phyloP scores from a whole-genome alignment of 1,140 invertebrate genomes.

The Brachionus rotundiformis region DNA sequence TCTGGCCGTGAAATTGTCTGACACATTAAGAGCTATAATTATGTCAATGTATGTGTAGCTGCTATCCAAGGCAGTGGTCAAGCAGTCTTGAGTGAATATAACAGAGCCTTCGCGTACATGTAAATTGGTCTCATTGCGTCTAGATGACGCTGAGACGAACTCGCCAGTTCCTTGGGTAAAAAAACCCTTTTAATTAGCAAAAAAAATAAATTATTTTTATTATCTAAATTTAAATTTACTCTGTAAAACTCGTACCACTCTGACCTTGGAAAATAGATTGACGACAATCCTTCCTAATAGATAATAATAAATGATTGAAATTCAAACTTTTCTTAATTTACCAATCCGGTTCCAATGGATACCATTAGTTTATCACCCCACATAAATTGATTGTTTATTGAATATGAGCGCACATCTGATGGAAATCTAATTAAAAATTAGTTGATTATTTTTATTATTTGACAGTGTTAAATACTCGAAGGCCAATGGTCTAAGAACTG shows the following conservation, averaged over 20 bases:
- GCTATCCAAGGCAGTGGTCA: constrained; percentile 11
- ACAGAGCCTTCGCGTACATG: constrained; percentile 36
- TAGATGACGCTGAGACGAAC: neutral
- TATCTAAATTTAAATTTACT: neutral
- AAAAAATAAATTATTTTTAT: neutral
- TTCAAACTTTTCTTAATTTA: too few species aligned
- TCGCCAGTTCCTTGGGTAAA: constrained; percentile 19
- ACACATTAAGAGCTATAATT: constrained; percentile 17
- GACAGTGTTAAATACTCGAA: constrained; percentile 54
- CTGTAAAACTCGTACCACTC: constrained; percentile 48
- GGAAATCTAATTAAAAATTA: constrained; percentile 15
- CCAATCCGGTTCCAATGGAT: constrained; percentile 22
- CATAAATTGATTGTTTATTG: constrained; percentile 43
- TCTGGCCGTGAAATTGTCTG: constrained; percentile 32
- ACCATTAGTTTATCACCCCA: constrained; percentile 45
- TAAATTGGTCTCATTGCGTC: constrained; percentile 23
- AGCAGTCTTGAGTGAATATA: constrained; percentile 33
- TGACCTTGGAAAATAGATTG: constrained; percentile 21
- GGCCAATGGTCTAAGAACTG: constrained; percentile 77
- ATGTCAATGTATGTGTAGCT: constrained; percentile 46
- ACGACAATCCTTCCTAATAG: constrained; percentile 12
- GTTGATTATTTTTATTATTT: neutral
- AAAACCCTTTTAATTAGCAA: neutral
- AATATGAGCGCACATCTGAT: constrained; percentile 28
- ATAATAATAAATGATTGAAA: neutral